A percentile compares a stretch with the other conserved stretches of the same genome.
Conservation (phyloP, 2,888 invertebrate species). For the Diachrysia chrysitis region DNA sequence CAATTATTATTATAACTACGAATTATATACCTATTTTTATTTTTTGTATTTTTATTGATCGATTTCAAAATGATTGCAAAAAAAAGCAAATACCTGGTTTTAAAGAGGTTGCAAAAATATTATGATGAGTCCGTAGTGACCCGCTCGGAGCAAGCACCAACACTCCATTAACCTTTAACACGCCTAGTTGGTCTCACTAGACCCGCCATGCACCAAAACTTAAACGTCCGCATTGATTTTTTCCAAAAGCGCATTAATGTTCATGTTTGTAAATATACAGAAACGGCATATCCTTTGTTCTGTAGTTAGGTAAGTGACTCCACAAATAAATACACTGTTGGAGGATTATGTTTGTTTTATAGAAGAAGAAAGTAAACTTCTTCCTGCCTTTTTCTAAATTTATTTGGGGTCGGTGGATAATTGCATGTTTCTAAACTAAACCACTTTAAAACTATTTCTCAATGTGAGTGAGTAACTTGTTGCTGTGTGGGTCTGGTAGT, state of each 20-base stretch:
- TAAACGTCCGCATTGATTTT: background rate
- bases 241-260: constrained; percentile 59
- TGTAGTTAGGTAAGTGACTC: constrained; percentile 80
- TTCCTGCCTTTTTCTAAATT: too few species aligned
- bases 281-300: constrained; percentile 88
- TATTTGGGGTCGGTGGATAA: too few species aligned
- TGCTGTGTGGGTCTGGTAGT: too few species aligned
- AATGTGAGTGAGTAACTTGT: too few species aligned
- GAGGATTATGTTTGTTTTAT: constrained; percentile 74
- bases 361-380: too few species aligned
- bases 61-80: background rate
- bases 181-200: background rate
- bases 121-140: background rate
- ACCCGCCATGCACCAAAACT: background rate
- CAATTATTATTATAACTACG: too few species aligned
- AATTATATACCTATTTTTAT: background rate
- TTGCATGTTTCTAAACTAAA: too few species aligned
- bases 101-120: background rate
- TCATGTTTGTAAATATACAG: constrained; percentile 87
- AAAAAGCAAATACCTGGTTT: constrained; percentile 6
- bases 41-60: background rate
- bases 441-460: too few species aligned
- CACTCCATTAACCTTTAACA: constrained; percentile 7
- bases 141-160: background rate
- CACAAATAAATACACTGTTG: constrained; percentile 82